A percentile compares a stretch with the other conserved stretches of the same genome.
phyloP scores from a whole-genome alignment of 2,888 invertebrate species.

The Drosophila multiciliata region DNA sequence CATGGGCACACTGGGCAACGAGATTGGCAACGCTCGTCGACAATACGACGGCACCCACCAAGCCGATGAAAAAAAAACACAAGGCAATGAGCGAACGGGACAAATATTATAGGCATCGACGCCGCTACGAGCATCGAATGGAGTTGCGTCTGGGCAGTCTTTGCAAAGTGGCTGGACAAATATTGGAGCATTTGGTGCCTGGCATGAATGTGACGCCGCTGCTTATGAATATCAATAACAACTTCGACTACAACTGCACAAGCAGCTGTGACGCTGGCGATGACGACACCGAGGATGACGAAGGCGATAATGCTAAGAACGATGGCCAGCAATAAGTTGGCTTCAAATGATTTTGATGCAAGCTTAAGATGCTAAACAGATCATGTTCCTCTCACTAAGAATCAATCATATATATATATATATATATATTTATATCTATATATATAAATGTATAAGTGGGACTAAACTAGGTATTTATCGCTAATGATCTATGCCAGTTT shows the following conservation, averaged over 20 bases:
- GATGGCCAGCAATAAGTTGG: slow-evolving; percentile 13
- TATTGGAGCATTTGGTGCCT: slow-evolving; percentile 76
- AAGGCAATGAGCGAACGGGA: slow-evolving; percentile 62
- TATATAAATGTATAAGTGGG: slow-evolving; percentile 2
- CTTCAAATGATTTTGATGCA: slow-evolving; percentile 6
- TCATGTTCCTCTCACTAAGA: slow-evolving; percentile 46
- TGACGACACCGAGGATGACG: slow-evolving; percentile 10
- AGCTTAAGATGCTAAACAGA: slow-evolving; percentile 37
- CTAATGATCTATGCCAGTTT: too few species aligned
- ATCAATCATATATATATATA: slow-evolving; percentile 6
- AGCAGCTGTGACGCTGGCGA: slow-evolving; percentile 41
- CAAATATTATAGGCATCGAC: slow-evolving; percentile 82
- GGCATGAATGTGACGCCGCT: slow-evolving; percentile 65
- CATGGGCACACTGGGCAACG: background rate
- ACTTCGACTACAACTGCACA: slow-evolving; percentile 26
- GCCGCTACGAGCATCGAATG: slow-evolving; percentile 78
- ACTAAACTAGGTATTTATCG: background rate
- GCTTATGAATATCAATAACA: slow-evolving; percentile 32
- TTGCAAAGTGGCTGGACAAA: slow-evolving; percentile 72
- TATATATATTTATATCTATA: slow-evolving; percentile 7
- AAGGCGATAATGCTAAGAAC: background rate
- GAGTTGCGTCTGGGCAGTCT: slow-evolving; percentile 79
- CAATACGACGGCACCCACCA: background rate
- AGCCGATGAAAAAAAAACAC: slow-evolving; percentile 21
- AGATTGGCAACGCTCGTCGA: background rate